These are phyloP conservation scores for Eretmochelys imbricata DNA, from an alignment of 2,113 vertebrate species.

Conservation along the genomic window DNA sequence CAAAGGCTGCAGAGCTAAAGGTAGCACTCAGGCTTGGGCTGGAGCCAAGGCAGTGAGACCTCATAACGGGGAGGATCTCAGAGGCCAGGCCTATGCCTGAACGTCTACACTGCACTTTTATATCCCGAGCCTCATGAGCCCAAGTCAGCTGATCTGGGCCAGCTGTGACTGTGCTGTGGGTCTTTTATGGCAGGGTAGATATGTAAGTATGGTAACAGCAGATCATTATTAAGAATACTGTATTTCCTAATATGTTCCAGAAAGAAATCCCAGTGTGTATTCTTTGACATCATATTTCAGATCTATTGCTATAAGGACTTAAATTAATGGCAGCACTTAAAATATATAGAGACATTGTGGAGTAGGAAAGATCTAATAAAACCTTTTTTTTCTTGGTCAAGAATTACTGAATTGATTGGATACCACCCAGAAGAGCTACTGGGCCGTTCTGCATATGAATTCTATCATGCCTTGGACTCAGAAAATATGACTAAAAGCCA, in stretches of 20 bases:
- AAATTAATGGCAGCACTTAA: not conserved
- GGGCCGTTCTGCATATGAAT: conserved; percentile 91
- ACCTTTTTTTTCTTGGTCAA: conserved; percentile 61
- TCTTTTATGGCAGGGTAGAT: not conserved
- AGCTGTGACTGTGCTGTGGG: not conserved
- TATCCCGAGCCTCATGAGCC: not conserved
- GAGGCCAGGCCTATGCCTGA: not conserved
- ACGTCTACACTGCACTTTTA: not conserved
- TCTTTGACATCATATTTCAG: not conserved
- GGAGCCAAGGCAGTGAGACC: not conserved
- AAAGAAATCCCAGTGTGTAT: not conserved
- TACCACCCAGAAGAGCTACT: conserved; percentile 91
- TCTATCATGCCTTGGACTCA: conserved; percentile 91
- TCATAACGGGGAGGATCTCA: not conserved
- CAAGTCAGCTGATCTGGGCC: not conserved
- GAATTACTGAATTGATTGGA: conserved; percentile 90
- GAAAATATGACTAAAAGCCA: conserved; percentile 90
- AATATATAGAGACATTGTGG: not conserved
- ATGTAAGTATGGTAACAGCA: not conserved
- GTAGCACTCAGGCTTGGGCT: not conserved
- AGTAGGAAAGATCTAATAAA: not conserved
- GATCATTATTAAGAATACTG: not conserved
- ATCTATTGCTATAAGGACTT: not conserved
- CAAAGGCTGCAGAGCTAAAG: not conserved
- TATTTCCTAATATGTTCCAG: not conserved